Evolutionary conservation across 2,113 vertebrate species (phyloP).

Genomic region (Pantherophis guttatus): DNA sequence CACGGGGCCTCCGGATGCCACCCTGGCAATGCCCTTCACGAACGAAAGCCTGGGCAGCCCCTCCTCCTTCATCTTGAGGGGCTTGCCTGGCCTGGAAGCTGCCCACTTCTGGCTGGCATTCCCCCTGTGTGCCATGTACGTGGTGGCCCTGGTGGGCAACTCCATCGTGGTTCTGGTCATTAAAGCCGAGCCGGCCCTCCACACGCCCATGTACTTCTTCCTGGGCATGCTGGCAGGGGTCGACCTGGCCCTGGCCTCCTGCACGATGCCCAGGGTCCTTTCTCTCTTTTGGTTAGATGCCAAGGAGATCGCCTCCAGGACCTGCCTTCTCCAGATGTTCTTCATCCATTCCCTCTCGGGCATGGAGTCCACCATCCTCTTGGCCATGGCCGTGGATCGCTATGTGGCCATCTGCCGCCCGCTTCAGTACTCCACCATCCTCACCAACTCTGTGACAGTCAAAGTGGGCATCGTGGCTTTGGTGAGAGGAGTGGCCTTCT

Average conservation of each 20-base stretch:
- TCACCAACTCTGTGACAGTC: slow-evolving; percentile 47
- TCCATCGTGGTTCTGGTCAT: slow-evolving; percentile 48
- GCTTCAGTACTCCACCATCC: slow-evolving; percentile 46
- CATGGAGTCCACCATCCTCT: slow-evolving; percentile 49
- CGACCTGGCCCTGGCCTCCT: slow-evolving; percentile 51
- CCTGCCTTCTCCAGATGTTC: slow-evolving; percentile 58
- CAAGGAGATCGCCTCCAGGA: slow-evolving; percentile 47
- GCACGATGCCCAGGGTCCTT: slow-evolving; percentile 53
- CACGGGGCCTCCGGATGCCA: rapidly evolving
- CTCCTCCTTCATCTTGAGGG: slow-evolving; percentile 45
- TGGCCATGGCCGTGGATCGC: slow-evolving; percentile 51
- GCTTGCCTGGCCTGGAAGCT: slow-evolving; percentile 53
- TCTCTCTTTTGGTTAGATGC: slow-evolving; percentile 54
- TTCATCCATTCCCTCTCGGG: slow-evolving; percentile 59
- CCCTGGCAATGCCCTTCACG: slow-evolving; percentile 13
- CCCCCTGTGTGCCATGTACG: slow-evolving; percentile 57
- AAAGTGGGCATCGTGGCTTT: slow-evolving; percentile 42
- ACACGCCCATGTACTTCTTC: slow-evolving; percentile 57
- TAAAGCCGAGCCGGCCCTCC: slow-evolving; percentile 34
- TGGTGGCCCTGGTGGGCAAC: slow-evolving; percentile 51
- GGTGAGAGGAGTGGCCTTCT: slow-evolving; percentile 39
- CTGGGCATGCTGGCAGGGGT: slow-evolving; percentile 45
- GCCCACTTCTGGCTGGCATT: slow-evolving; percentile 55
- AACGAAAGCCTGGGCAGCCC: slow-evolving; percentile 22
- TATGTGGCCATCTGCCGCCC: slow-evolving; percentile 55